These are phyloP conservation scores for Perizoma flavofasciatum DNA, from an alignment of 2,888 invertebrate genomes.

Conservation along the genomic window DNA sequence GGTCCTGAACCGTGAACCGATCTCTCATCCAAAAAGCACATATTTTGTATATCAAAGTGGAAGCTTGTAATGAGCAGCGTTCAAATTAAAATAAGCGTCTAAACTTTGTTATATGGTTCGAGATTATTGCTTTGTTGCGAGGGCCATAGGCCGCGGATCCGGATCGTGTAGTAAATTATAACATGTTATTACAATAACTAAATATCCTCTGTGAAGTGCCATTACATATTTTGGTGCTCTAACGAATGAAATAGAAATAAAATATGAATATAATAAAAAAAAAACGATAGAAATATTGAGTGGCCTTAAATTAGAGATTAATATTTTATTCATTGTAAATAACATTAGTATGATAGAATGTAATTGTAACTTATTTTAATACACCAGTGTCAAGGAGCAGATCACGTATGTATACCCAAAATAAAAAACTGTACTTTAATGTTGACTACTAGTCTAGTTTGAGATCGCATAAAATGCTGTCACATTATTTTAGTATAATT, in stretches of 20 bases:
- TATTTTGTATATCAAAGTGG: too few species aligned
- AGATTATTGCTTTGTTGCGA: not conserved
- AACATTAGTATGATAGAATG: constrained; percentile 53
- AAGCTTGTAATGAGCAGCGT: too few species aligned
- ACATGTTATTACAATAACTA: constrained; percentile 19
- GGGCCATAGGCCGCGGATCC: not conserved
- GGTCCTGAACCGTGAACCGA: too few species aligned
- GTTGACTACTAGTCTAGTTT: constrained; percentile 71
- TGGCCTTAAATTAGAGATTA: constrained; percentile 66
- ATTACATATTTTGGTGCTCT: constrained; percentile 59
- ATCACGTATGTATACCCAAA: constrained; percentile 57
- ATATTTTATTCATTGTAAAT: constrained; percentile 69
- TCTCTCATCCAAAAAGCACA: too few species aligned
- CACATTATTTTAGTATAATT: constrained; percentile 51
- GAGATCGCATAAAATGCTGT: constrained; percentile 77
- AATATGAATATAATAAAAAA: constrained; percentile 21
- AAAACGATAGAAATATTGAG: constrained; percentile 45
- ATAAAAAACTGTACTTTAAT: constrained; percentile 64
- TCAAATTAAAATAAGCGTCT: too few species aligned
- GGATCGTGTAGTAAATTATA: not conserved
- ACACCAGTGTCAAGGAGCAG: constrained; percentile 53
- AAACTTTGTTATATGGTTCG: too few species aligned
- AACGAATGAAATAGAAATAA: constrained; percentile 41
- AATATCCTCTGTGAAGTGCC: constrained; percentile 47
- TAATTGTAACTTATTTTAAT: constrained; percentile 51